Conservation (phyloP, 2,888 invertebrate genomes). For the Orthonevra nobilis region DNA sequence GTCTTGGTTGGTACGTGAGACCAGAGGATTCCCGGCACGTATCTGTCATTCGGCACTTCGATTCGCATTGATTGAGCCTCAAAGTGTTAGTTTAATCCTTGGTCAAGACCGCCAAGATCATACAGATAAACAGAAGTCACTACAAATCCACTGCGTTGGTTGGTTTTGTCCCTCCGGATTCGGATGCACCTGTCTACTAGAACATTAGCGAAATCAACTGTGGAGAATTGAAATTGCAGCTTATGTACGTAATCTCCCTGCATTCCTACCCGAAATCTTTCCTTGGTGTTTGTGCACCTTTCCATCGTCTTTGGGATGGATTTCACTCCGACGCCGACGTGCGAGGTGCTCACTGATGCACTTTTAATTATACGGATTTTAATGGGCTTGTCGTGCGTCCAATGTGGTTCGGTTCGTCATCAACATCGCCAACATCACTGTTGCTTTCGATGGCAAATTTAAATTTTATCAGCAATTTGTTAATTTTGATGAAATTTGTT, state of each 20-base stretch:
- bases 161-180: neutral
- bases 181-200: constrained; percentile 57
- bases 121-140: constrained; percentile 51
- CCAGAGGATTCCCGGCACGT: constrained; percentile 57
- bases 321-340: constrained; percentile 28
- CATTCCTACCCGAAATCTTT: constrained; percentile 56
- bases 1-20: constrained; percentile 1
- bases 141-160: constrained; percentile 36
- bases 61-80: constrained; percentile 41
- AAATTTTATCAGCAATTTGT: constrained; percentile 66
- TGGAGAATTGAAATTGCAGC: constrained; percentile 63
- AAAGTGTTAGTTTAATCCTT: constrained; percentile 47
- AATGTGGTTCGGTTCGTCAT: constrained; percentile 17
- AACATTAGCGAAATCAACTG: constrained; percentile 69
- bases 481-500: constrained; percentile 56
- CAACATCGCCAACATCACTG: neutral
- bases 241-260: constrained; percentile 39
- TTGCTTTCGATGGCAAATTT: constrained; percentile 44
- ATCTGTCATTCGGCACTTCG: constrained; percentile 45
- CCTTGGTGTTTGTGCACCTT: constrained; percentile 60
- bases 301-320: constrained; percentile 38
- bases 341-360: constrained; percentile 58
- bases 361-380: constrained; percentile 70
- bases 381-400: constrained; percentile 55
- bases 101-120: constrained; percentile 10